Evolutionary conservation across 1,140 invertebrate species (phyloP).

Genomic region (Drosophila nigromelanica): DNA sequence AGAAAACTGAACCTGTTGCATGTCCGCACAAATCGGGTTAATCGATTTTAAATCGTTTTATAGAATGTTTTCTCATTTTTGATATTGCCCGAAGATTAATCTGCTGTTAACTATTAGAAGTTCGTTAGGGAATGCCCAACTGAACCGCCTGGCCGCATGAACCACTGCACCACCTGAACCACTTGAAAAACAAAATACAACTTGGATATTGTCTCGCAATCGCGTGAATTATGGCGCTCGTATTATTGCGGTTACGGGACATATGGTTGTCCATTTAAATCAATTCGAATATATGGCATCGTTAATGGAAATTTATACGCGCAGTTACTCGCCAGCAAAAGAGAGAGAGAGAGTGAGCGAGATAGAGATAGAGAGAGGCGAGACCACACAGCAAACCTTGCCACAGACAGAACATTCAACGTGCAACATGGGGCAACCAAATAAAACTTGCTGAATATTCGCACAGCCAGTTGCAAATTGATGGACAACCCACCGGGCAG

Average conservation of each 20-base stretch:
- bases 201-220: conserved; percentile 28
- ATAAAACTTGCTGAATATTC: conserved; percentile 77
- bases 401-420: conserved; percentile 24
- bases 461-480: conserved; percentile 74
- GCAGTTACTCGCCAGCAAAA: conserved; percentile 48
- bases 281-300: conserved; percentile 76
- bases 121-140: conserved; percentile 52
- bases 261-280: conserved; percentile 73
- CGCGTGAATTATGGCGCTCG: conserved; percentile 72
- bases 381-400: conserved; percentile 19
- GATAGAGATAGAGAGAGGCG: not conserved
- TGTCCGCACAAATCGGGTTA: conserved; percentile 78
- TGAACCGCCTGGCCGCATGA: too few relatives aligned
- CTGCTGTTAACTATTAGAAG: conserved; percentile 64
- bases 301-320: conserved; percentile 82
- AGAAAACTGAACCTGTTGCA: conserved; percentile 74
- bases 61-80: conserved; percentile 58
- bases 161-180: not conserved
- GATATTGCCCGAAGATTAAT: conserved; percentile 58
- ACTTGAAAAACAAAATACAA: conserved; percentile 34
- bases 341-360: conserved; percentile 1
- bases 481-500: conserved; percentile 67
- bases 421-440: conserved; percentile 48
- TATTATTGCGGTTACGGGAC: conserved; percentile 62
- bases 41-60: conserved; percentile 84